Percentiles rank a stretch among this genome's conserved stretches.
These are phyloP conservation scores for Megaceryle torquata DNA, from an alignment of 2,113 vertebrate species.

Conservation along the genomic window DNA sequence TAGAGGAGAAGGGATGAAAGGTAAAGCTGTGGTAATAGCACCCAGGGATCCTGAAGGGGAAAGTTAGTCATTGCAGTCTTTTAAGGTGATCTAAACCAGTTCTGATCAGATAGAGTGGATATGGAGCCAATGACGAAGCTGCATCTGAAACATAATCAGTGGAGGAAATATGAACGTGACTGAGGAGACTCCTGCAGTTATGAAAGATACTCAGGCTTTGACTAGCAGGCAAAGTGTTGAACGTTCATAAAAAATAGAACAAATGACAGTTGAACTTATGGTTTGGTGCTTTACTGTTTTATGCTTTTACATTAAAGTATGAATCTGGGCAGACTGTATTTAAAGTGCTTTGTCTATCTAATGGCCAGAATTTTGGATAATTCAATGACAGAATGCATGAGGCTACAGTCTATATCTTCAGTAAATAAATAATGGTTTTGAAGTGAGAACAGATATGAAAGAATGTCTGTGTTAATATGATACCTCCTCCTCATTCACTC, in stretches of 20 bases:
- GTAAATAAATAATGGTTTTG: neutral
- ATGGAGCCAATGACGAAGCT: neutral
- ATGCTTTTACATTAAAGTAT: neutral
- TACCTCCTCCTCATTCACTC: neutral
- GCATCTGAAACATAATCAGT: neutral
- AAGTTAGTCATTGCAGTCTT: neutral
- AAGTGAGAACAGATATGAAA: neutral
- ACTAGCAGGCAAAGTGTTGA: neutral
- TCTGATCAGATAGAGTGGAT: neutral
- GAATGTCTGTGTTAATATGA: neutral
- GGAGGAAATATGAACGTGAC: neutral
- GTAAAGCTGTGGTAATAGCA: neutral
- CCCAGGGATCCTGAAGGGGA: neutral
- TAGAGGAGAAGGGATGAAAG: neutral
- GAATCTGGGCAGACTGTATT: neutral
- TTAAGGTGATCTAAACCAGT: neutral
- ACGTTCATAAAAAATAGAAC: neutral
- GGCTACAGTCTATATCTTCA: neutral
- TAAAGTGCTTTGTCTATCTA: neutral
- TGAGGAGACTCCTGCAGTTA: neutral
- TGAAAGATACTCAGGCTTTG: neutral
- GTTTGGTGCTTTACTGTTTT: neutral
- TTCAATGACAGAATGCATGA: neutral
- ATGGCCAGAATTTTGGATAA: neutral
- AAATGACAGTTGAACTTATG: neutral